Base-by-base conservation (phyloP, 2,113 vertebrate genomes). In the Mionectes macconnelli region DNA sequence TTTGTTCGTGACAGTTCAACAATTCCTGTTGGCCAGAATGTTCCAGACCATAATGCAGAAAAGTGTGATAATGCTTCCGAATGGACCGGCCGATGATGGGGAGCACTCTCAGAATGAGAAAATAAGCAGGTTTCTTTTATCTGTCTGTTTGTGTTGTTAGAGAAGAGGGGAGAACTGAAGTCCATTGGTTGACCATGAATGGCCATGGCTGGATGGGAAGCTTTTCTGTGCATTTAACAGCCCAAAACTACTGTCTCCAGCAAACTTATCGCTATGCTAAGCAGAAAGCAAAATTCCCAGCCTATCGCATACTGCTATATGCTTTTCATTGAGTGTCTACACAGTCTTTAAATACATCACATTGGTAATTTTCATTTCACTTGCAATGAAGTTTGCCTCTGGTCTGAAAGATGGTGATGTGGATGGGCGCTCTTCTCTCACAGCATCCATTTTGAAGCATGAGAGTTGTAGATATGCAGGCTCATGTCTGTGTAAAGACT, bases 31-130 rank as follows among this genome's bases (percentile, higher is more conserved):
- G 97, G 97, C 98, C 62, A 97, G 53, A 49, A 96, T 87, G 21
- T 98, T 99, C 89, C 98, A 98, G 88, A 93, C 93, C 25, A 30
- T 96, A 37, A 95, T 62, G 3, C 96, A 96, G 62, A 98, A 98
- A 87, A 98, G 93, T 10, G 97, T 98, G 95, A 95, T 98, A 95
- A 98, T 98, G 98, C 79, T 98, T 74, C 98, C 97, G 0, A 96
- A 98, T 5, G 98, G 98, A 28, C 95, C 97, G 5, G 97, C 97
- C 0, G 98, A 98, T 31, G 98, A 98, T 2, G 98, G 97, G 4
- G 98, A 98, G 15, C 98, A 98, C 76, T 98, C 98, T 37, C 98
- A 98, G 94, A 98, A 98, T 2, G 98, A 98, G 97, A 99, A 98
- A 52, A 98, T 98, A 90, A 98, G 98, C 98, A 98, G 98, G 98